Percentiles rank a stretch among this genome's conserved stretches.
phyloP scores from a whole-genome alignment of 2,797 vertebrate genomes.

The Sandelia bainsii region DNA sequence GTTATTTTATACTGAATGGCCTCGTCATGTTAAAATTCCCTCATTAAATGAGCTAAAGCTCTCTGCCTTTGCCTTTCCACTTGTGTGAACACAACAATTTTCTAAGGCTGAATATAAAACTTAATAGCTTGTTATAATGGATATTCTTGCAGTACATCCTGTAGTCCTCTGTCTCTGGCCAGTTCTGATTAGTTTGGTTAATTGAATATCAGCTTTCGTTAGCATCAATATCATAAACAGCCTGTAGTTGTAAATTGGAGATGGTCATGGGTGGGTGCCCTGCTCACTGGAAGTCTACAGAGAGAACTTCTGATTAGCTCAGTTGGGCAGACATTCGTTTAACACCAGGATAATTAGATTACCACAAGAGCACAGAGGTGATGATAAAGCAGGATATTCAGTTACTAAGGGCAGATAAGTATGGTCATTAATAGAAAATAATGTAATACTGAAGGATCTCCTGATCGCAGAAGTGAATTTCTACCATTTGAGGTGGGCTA shows the following conservation, averaged over 20 bases:
- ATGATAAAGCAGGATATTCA: constrained; percentile 47
- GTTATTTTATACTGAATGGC: not conserved
- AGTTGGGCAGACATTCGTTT: constrained; percentile 51
- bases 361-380: constrained; percentile 39
- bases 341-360: constrained; percentile 69
- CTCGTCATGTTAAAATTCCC: not conserved
- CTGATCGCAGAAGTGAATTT: not conserved
- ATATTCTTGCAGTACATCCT: constrained; percentile 29
- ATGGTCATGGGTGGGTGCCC: constrained; percentile 59
- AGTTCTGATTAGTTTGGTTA: constrained; percentile 56
- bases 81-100: constrained; percentile 14
- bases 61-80: constrained; percentile 16
- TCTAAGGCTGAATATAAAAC: constrained; percentile 5
- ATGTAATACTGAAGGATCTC: constrained; percentile 1
- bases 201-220: constrained; percentile 63
- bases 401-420: constrained; percentile 25
- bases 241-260: constrained; percentile 60
- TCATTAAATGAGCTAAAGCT: not conserved
- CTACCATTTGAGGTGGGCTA: not conserved
- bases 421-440: constrained; percentile 4
- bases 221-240: constrained; percentile 52
- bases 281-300: constrained; percentile 44
- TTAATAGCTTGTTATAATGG: constrained; percentile 7
- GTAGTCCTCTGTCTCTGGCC: constrained; percentile 16
- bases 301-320: constrained; percentile 59